A percentile compares a stretch with the other conserved stretches of the same genome.
These are phyloP conservation scores for Benitochromis conjunctus DNA, from an alignment of 2,113 vertebrate genomes.

Conservation along the genomic window DNA sequence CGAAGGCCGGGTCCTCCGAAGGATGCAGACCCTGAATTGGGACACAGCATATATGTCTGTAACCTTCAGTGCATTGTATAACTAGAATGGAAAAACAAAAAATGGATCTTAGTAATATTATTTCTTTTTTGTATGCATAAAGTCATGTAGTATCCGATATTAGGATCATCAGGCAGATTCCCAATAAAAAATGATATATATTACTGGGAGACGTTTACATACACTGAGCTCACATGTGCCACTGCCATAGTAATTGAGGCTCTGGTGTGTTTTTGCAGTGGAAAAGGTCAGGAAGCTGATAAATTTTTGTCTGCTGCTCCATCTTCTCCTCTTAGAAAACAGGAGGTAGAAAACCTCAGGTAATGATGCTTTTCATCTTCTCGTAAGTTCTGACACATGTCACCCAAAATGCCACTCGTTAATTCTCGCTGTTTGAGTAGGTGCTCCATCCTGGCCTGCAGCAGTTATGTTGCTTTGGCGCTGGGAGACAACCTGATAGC, in stretches of 20 bases:
- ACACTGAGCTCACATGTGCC: neutral
- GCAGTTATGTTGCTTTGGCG: slow-evolving; percentile 91
- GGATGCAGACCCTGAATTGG: too few relatives aligned
- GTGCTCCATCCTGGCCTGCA: slow-evolving; percentile 95
- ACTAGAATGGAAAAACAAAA: neutral
- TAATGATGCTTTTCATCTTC: slow-evolving; percentile 34
- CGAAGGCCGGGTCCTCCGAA: too few relatives aligned
- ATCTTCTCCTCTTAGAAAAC: slow-evolving; percentile 91
- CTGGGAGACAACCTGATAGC: slow-evolving; percentile 97
- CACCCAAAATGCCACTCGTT: neutral
- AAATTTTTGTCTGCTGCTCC: slow-evolving; percentile 93
- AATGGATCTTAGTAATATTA: neutral
- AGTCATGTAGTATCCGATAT: neutral
- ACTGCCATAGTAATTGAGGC: neutral
- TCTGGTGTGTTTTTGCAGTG: slow-evolving; percentile 75
- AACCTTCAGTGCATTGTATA: neutral
- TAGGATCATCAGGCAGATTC: neutral
- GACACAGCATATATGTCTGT: too few relatives aligned
- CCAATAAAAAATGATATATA: neutral
- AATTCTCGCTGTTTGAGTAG: slow-evolving; percentile 53
- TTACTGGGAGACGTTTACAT: neutral
- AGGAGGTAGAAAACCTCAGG: slow-evolving; percentile 97
- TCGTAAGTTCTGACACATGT: neutral
- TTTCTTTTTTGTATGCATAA: neutral
- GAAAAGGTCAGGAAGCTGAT: slow-evolving; percentile 92